These are phyloP conservation scores for Watsonalla cultraria DNA, from an alignment of 2,888 invertebrate genomes.

Conservation along the genomic window DNA sequence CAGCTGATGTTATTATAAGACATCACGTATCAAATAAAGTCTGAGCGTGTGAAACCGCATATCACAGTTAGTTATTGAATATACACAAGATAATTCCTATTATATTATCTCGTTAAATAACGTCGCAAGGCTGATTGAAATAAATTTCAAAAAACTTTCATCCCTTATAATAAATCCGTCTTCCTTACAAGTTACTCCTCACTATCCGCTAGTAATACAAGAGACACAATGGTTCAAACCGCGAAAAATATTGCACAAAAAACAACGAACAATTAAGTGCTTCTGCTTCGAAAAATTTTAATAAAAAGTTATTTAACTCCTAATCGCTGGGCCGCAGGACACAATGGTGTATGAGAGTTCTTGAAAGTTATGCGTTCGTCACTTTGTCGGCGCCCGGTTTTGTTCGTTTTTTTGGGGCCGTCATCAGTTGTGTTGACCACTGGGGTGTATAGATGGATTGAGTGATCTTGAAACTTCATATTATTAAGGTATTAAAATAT, in stretches of 20 bases:
- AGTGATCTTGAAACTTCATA: conserved; percentile 11
- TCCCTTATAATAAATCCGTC: too few relatives aligned
- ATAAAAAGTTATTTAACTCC: conserved; percentile 50
- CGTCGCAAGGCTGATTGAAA: too few relatives aligned
- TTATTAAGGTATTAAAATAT: background rate
- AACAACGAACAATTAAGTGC: conserved; percentile 29
- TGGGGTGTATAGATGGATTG: conserved; percentile 18
- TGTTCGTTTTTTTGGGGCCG: conserved; percentile 51
- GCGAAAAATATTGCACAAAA: conserved; percentile 21
- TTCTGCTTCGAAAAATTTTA: conserved; percentile 20
- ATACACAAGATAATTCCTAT: too few relatives aligned
- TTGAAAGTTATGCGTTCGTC: conserved; percentile 41
- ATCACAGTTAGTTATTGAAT: too few relatives aligned
- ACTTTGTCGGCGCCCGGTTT: conserved; percentile 54
- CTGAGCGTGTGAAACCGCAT: too few relatives aligned
- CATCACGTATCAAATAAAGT: too few relatives aligned
- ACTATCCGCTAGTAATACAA: too few relatives aligned
- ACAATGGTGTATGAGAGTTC: conserved; percentile 33
- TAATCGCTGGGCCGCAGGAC: conserved; percentile 39
- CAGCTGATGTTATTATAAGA: too few relatives aligned
- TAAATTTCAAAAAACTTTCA: too few relatives aligned
- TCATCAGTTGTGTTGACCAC: conserved; percentile 52
- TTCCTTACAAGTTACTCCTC: too few relatives aligned
- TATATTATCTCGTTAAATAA: too few relatives aligned
- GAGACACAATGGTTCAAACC: conserved; percentile 17